Conservation (phyloP, 2,888 invertebrate species). For the Melieria omissa region DNA sequence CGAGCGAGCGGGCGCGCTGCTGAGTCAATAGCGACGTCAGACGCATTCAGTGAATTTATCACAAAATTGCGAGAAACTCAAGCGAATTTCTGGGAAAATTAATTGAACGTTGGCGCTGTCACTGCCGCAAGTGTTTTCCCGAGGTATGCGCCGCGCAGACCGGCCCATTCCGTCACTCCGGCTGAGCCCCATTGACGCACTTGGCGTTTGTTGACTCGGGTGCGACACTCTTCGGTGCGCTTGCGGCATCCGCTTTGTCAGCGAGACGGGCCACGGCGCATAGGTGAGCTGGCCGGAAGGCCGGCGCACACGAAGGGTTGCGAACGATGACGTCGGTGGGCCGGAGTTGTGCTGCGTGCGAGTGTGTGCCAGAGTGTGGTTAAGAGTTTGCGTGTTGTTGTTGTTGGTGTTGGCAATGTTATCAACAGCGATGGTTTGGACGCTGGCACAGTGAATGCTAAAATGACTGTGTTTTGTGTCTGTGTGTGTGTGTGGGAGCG, state of each 20-base stretch:
- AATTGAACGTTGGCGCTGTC: constrained; percentile 48
- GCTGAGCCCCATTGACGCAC: too few species aligned
- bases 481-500: too few species aligned
- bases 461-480: too few species aligned
- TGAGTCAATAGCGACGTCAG: constrained; percentile 31
- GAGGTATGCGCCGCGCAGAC: too few species aligned
- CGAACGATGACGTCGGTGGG: background rate
- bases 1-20: background rate
- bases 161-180: too few species aligned
- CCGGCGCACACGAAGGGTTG: background rate
- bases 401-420: background rate
- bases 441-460: too few species aligned
- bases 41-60: constrained; percentile 62
- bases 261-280: too few species aligned
- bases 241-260: too few species aligned
- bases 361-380: background rate
- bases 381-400: background rate
- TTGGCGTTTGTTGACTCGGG: too few species aligned
- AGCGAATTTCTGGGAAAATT: constrained; percentile 60
- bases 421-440: background rate
- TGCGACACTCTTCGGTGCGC: too few species aligned
- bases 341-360: background rate
- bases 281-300: too few species aligned
- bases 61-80: constrained; percentile 63
- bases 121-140: background rate